Evolutionary conservation across 2,113 vertebrate genomes (phyloP), one percentile per base, ranked within the genome.

Genomic region (Perccottus glenii): DNA sequence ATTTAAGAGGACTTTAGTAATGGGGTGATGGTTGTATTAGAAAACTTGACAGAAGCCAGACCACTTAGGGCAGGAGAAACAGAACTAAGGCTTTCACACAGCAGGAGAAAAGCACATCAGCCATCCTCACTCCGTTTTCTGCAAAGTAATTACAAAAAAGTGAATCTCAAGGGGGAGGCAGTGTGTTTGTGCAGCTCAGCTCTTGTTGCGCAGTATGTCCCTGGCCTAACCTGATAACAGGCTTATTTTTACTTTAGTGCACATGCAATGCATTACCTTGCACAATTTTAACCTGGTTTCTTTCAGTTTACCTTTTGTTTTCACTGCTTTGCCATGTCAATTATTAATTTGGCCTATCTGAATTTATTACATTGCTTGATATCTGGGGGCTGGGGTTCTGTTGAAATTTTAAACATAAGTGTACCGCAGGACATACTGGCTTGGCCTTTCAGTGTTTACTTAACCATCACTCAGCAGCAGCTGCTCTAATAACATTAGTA

Each of bases 211-310:
- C 61, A 86, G 68, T 73, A 36, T 75, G 63, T 49, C 66, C 58
- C 60, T 73, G 73, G 67, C 27, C 56, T 42, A 63, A 83, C 38
- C 55, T 52, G 79, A 82, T 86, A 83, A 84, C 45, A 67, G 74
- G 71, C 11, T 46, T 43, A 56, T 58, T 65, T 67, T 47, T 43
- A 69, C 62, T 70, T 79, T 64, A 47, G 42, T 53, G 60, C 19
- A 59, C 47, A 65, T 27, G 7, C 44, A 40, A 35, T 14, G 15
- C 10, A 64, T 38, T 36, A 56, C 60, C 33, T 52, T 50, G 47
- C 38, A 15, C 42, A 40, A 52, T 67, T 72, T 64, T 55, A 72
- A 69, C 33, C 8, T 19, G 46, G 47, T 48, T 45, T 11, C 46
- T 61, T 16, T 60, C 16, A 65, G 64, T 75, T 72, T 61, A 47